Evolutionary conservation across 37 sponge, comb jelly and placozoan genomes (phyloP), one percentile per base, ranked within the genome.

Genomic region (Amphimedon queenslandica): DNA sequence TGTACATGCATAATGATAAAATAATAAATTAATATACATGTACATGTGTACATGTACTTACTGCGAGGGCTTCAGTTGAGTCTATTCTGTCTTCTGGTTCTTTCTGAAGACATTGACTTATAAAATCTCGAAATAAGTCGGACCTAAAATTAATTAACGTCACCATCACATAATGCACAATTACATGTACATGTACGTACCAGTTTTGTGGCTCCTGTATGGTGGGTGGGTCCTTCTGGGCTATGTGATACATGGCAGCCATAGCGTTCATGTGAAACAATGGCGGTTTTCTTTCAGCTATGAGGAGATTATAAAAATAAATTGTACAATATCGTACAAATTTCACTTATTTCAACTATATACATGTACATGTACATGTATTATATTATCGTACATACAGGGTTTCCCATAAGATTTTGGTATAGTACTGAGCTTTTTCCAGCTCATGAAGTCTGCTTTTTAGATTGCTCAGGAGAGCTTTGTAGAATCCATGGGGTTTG

Each of bases 191-290:
- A 47, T 47, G 8, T 18, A 37, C 89, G 57, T 79, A 96, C 96
- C 96, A 96, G 30, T 75, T 63, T 4, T 78, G 75, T 5, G 87
- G 67, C 5, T 92, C 75, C 43, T 85, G 72, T 31, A 98, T 75
- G 30, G 78, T 80, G 0, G 99, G 99, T 11, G 93, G 89, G 64
- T 94, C 96, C 25, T 84, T 92, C 81, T 98, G 93, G 20, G 99
- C 96, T n/a, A 98, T 98, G 88, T 98, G 99, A 80, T 98, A 98
- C 70, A 98, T 83, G 16, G 99, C 99, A 56, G 86, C 86, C 99
- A 98, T 98, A 39, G 99, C 90, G 61, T 98, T 92, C 99, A 98
- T 98, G 86, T 98, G 97, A 67, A 98, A 95, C 42, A 98, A 74
- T 23, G 99, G 99, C 13, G 99, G 99, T 32, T 92, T 98, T 28